Conservation (phyloP, 2,888 invertebrate species). For the Drosophila mayaguana region DNA sequence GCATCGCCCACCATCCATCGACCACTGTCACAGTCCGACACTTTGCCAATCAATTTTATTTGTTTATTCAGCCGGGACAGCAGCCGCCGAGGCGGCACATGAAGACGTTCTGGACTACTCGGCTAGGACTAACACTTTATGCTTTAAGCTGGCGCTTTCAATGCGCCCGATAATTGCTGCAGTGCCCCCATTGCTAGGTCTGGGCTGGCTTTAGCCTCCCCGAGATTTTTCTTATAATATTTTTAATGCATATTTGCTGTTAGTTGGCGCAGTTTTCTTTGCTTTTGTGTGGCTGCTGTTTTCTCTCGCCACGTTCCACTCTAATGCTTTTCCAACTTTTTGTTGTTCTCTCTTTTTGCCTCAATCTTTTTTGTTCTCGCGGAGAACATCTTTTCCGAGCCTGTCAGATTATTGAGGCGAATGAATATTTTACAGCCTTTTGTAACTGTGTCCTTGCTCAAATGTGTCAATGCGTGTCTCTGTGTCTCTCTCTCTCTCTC, state of each 20-base stretch:
- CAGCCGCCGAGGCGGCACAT: slow-evolving; percentile 10
- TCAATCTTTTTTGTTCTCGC: slow-evolving; percentile 7
- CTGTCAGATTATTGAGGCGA: slow-evolving; percentile 75
- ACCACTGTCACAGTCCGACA: slow-evolving; percentile 44
- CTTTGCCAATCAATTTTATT: slow-evolving; percentile 76
- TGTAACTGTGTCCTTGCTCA: slow-evolving; percentile 31
- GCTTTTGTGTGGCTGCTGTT: slow-evolving; percentile 42
- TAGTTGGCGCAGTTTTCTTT: slow-evolving; percentile 45
- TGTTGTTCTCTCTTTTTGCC: slow-evolving; percentile 3
- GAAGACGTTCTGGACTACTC: slow-evolving; percentile 37
- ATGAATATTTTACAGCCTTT: slow-evolving; percentile 73
- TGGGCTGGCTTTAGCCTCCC: slow-evolving; percentile 8
- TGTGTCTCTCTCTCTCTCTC: not conserved
- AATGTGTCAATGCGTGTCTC: slow-evolving; percentile 6
- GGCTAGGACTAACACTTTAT: slow-evolving; percentile 15
- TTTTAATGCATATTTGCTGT: slow-evolving; percentile 77
- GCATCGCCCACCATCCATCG: not conserved
- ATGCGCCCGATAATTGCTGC: slow-evolving; percentile 54
- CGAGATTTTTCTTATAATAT: slow-evolving; percentile 49
- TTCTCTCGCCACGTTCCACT: slow-evolving; percentile 39
- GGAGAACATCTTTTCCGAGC: slow-evolving; percentile 67
- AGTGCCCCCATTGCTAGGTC: slow-evolving; percentile 27
- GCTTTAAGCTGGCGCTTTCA: slow-evolving; percentile 57
- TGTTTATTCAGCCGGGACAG: slow-evolving; percentile 41
- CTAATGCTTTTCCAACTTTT: slow-evolving; percentile 52